phyloP scores from a whole-genome alignment of 2,113 vertebrate genomes.

The Oryzias javanicus region DNA sequence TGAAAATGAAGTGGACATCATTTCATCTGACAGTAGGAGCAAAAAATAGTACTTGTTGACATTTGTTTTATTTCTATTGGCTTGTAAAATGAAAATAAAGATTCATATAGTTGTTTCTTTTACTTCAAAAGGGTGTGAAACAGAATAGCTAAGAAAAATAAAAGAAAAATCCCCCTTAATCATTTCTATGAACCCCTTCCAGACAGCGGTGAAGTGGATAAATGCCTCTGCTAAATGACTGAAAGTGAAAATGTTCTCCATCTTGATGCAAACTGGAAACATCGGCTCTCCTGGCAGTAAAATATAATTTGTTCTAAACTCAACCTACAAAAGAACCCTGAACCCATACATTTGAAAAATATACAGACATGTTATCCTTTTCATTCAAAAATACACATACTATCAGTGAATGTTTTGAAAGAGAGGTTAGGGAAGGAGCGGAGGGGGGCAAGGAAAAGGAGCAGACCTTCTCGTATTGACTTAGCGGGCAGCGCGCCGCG shows the following conservation, averaged over 20 bases:
- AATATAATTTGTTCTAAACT: constrained; percentile 69
- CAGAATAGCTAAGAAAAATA: constrained; percentile 30
- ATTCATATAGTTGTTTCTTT: background rate
- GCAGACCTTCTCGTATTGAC: constrained; percentile 66
- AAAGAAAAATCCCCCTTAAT: constrained; percentile 45
- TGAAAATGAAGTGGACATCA: constrained; percentile 11
- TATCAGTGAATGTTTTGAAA: constrained; percentile 71
- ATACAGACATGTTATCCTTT: constrained; percentile 75
- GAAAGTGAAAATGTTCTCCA: constrained; percentile 4
- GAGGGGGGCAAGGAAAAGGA: constrained; percentile 41
- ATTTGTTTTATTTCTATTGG: constrained; percentile 14
- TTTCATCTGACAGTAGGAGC: background rate
- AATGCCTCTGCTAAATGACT: no score
- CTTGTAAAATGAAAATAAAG: constrained; percentile 1
- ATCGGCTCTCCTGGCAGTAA: constrained; percentile 36
- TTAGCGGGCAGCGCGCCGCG: constrained; percentile 48
- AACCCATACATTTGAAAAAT: constrained; percentile 63
- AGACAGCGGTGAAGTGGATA: constrained; percentile 29
- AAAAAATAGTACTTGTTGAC: constrained; percentile 6
- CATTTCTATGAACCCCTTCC: constrained; percentile 52
- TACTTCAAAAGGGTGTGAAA: constrained; percentile 1
- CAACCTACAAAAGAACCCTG: constrained; percentile 60
- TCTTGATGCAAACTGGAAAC: constrained; percentile 63
- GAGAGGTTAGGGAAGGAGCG: constrained; percentile 42
- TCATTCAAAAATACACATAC: constrained; percentile 73